Base-by-base conservation (phyloP, 30 jellyfish, hydroid and myxozoan genomes). In the Aurelia sp. region DNA sequence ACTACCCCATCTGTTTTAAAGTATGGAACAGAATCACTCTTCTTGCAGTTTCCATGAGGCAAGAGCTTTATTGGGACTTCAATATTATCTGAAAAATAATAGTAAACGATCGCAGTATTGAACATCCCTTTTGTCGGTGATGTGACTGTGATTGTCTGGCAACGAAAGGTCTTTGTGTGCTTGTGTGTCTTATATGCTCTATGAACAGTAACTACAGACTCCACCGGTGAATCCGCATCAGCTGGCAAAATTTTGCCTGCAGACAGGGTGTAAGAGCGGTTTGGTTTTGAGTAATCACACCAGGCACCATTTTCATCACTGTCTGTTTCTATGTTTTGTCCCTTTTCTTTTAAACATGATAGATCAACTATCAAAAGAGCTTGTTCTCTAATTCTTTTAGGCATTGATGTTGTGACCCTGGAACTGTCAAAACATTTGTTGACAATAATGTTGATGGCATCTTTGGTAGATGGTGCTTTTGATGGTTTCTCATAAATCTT, bases 11-110 rank as follows among this genome's bases (percentile, higher is more conserved):
- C 63, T 52, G 63, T 52, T 52, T 52, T 52, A 11, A 16, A 8
- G 63, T 52, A 52, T 11, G 63, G 13, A 52, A 52, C 63, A 8
- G 13, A 11, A 52, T 8, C 16, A 8, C 63, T 16, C 16, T 52
- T 52, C 63, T 52, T 52, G 63, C 63, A 52, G 63, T 52, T 52
- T 16, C 63, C 63, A 52, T 52, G 63, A 16, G 63, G 63, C 63
- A 52, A 52, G 16, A 52, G 63, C 16, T 52, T 52, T 8, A 52
- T 52, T 11, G 63, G 63, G 16, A 52, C 63, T 52, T 52, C 63
- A 8, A 52, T 16, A 52, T 52, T 52, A 52, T 52, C 63, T 11
- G 16, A 8, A 16, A 52, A 52, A 52, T 52, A 52, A 52, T 52
- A 52, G 63, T 8, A 52, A 52, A 52, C 63, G 16, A 52, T 52